phyloP scores from a whole-genome alignment of 2,888 invertebrate species.

The Polymixis flavicincta region DNA sequence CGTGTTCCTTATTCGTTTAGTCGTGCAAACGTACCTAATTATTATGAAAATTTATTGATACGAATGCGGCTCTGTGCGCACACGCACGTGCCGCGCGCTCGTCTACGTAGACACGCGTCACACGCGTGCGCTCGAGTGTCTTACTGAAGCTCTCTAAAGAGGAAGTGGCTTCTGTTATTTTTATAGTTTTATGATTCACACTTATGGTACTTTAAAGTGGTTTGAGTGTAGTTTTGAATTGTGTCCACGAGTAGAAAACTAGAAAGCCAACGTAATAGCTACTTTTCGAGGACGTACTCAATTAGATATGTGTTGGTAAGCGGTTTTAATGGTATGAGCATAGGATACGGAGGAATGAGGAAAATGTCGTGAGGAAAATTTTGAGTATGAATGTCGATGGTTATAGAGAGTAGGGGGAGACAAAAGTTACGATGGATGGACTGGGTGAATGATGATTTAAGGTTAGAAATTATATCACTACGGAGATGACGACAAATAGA shows the following conservation, averaged over 20 bases:
- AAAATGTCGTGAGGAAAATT: background rate
- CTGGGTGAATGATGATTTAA: too few relatives aligned
- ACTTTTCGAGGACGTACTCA: background rate
- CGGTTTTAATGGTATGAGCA: too few relatives aligned
- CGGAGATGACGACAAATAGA: too few relatives aligned
- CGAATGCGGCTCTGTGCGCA: constrained; percentile 28
- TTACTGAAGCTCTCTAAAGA: constrained; percentile 1
- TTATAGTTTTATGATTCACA: background rate
- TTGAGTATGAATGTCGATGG: too few relatives aligned
- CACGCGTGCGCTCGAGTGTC: constrained; percentile 35
- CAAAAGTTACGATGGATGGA: too few relatives aligned
- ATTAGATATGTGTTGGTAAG: background rate
- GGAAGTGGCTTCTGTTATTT: constrained; percentile 45
- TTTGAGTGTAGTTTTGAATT: background rate
- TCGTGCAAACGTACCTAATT: background rate
- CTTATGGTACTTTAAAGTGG: background rate
- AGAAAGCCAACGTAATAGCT: background rate
- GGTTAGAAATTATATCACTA: too few relatives aligned
- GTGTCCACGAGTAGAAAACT: background rate
- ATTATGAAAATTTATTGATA: background rate
- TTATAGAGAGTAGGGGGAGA: too few relatives aligned
- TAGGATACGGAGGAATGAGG: too few relatives aligned
- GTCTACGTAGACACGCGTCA: constrained; percentile 30
- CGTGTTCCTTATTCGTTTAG: background rate
- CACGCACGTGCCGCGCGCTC: constrained; percentile 66